phyloP scores from a whole-genome alignment of 2,888 invertebrate genomes.

The Asteroscopus sphinx region DNA sequence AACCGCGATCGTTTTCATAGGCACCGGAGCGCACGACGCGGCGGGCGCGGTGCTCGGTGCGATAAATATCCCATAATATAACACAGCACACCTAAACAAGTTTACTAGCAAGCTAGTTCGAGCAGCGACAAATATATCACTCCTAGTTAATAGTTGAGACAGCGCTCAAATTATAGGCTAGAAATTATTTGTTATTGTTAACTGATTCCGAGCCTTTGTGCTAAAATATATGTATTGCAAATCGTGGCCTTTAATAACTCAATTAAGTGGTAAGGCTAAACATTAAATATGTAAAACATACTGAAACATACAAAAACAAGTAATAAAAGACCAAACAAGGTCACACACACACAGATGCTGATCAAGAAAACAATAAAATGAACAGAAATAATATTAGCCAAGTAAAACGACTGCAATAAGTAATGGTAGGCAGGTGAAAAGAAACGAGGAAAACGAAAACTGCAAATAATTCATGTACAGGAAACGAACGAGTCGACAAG shows the following conservation, averaged over 20 bases:
- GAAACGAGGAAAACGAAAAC: slow-evolving; percentile 58
- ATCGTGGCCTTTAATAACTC: neutral
- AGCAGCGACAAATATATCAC: slow-evolving; percentile 9
- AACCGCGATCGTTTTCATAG: slow-evolving; percentile 51
- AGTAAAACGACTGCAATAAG: slow-evolving; percentile 25
- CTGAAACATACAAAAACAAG: neutral
- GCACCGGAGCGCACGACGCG: slow-evolving; percentile 45
- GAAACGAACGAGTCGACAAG: slow-evolving; percentile 57
- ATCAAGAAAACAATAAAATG: slow-evolving; percentile 14
- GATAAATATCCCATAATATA: slow-evolving; percentile 18
- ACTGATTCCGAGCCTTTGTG: slow-evolving; percentile 1
- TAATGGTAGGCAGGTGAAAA: slow-evolving; percentile 31
- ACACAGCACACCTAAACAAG: slow-evolving; percentile 15
- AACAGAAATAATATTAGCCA: slow-evolving; percentile 17
- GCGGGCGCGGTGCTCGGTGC: too few species aligned
- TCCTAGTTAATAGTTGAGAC: slow-evolving; percentile 2
- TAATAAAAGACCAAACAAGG: slow-evolving; percentile 15
- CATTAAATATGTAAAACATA: neutral
- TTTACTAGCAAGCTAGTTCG: slow-evolving; percentile 2
- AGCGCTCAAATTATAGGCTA: neutral
- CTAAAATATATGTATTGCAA: slow-evolving; percentile 4
- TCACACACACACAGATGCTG: slow-evolving; percentile 3
- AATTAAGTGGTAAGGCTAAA: neutral
- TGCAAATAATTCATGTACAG: slow-evolving; percentile 55
- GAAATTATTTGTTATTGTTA: slow-evolving; percentile 7